phyloP scores from a whole-genome alignment of 2,113 vertebrate genomes.

The Dolichallabes microphthalmus region DNA sequence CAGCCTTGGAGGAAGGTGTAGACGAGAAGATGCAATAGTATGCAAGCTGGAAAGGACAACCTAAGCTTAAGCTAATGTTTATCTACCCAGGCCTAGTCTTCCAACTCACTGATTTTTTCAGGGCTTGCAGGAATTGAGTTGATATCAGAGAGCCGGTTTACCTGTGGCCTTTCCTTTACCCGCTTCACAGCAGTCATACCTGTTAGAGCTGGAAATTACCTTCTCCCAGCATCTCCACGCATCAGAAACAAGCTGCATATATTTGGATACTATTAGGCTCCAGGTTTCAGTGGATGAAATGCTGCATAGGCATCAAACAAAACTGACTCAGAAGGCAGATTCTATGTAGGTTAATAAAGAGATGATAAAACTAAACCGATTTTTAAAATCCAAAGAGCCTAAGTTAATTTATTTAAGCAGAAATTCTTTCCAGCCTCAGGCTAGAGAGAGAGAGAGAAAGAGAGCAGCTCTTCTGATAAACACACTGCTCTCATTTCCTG shows the following conservation, averaged over 20 bases:
- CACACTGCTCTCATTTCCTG: not conserved
- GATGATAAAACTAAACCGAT: constrained; percentile 17
- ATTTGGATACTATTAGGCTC: constrained; percentile 65
- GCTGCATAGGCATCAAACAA: constrained; percentile 28
- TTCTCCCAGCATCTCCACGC: constrained; percentile 61
- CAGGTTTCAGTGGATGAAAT: constrained; percentile 39
- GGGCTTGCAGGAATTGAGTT: constrained; percentile 37
- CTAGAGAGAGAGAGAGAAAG: not conserved
- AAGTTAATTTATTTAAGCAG: constrained; percentile 4
- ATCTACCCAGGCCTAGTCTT: constrained; percentile 25
- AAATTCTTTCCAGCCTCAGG: constrained; percentile 17
- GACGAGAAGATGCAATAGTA: constrained; percentile 19
- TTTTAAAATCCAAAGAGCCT: constrained; percentile 10
- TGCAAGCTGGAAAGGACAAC: constrained; percentile 27
- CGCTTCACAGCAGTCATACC: constrained; percentile 64
- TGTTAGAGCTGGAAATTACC: constrained; percentile 74
- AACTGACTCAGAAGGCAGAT: constrained; percentile 1
- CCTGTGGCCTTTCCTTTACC: constrained; percentile 39
- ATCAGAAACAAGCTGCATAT: constrained; percentile 59
- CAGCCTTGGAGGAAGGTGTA: constrained; percentile 18
- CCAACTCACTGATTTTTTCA: constrained; percentile 27
- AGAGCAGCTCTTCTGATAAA: not conserved
- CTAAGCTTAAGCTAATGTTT: constrained; percentile 37
- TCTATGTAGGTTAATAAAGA: constrained; percentile 17
- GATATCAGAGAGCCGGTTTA: constrained; percentile 34